Percentiles rank a stretch among this genome's conserved stretches.
Evolutionary conservation across 2,113 vertebrate species (phyloP).

Genomic region (Leptosomus discolor): DNA sequence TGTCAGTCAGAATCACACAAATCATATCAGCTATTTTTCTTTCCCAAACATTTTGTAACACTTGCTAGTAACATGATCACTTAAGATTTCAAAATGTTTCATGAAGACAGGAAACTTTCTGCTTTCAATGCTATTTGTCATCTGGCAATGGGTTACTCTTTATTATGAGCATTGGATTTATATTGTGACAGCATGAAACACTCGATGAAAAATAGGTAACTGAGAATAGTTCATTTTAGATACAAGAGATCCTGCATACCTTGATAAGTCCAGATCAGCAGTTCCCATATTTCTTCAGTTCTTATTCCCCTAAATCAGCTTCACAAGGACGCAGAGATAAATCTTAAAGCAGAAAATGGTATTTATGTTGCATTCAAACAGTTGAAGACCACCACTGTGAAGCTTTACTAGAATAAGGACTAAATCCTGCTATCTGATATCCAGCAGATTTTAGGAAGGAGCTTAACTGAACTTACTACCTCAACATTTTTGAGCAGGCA

Average conservation of each 20-base stretch:
- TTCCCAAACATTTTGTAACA: not conserved
- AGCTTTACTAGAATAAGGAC: not conserved
- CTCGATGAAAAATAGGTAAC: not conserved
- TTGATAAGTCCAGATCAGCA: not conserved
- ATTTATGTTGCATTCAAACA: not conserved
- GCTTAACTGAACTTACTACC: not conserved
- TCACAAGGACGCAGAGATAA: not conserved
- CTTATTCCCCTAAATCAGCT: not conserved
- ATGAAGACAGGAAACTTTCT: not conserved
- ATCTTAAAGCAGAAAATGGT: not conserved
- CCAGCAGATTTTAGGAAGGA: not conserved
- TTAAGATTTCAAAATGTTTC: not conserved
- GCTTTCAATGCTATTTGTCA: not conserved
- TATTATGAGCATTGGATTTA: not conserved
- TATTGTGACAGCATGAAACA: not conserved
- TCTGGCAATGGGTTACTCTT: not conserved
- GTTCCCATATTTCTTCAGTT: not conserved
- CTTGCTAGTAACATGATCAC: not conserved
- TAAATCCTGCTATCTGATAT: not conserved
- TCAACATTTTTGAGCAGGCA: not conserved
- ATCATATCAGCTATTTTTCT: not conserved
- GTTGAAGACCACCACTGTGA: not conserved
- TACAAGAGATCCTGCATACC: not conserved
- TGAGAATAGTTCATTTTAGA: not conserved
- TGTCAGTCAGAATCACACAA: not conserved